Percentiles rank a stretch among this genome's conserved stretches.
phyloP scores from a whole-genome alignment of 2,113 vertebrate genomes.

The Scophthalmus maximus region DNA sequence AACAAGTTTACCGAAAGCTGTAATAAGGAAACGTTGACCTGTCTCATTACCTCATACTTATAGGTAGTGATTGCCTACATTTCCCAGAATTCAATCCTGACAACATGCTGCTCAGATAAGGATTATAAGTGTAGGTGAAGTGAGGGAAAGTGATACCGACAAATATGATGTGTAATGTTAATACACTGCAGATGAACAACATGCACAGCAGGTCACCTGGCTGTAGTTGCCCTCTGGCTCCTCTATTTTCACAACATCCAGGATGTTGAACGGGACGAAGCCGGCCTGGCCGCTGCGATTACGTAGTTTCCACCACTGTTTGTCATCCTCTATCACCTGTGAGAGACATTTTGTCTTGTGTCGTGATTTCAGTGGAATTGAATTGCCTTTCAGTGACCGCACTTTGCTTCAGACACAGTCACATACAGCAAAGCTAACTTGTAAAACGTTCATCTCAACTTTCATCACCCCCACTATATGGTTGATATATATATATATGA shows the following conservation, averaged over 20 bases:
- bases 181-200: neutral
- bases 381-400: neutral
- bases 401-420: too few relatives aligned
- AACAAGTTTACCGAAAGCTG: neutral
- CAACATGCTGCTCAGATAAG: too few relatives aligned
- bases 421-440: too few relatives aligned
- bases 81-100: slow-evolving; percentile 6
- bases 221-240: slow-evolving; percentile 76
- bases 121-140: too few relatives aligned
- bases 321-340: slow-evolving; percentile 92
- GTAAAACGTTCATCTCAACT: neutral
- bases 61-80: neutral
- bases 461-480: neutral
- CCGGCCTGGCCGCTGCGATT: slow-evolving; percentile 92
- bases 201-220: slow-evolving; percentile 61
- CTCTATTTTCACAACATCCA: slow-evolving; percentile 86
- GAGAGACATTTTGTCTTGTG: neutral
- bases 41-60: too few relatives aligned
- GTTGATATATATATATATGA: neutral
- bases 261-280: slow-evolving; percentile 91
- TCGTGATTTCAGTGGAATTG: neutral
- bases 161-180: neutral
- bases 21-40: slow-evolving; percentile 8
- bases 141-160: neutral
- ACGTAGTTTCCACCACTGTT: slow-evolving; percentile 96